Evolutionary conservation across 2,797 vertebrate genomes (phyloP).

Genomic region (Pelochelys cantorii): DNA sequence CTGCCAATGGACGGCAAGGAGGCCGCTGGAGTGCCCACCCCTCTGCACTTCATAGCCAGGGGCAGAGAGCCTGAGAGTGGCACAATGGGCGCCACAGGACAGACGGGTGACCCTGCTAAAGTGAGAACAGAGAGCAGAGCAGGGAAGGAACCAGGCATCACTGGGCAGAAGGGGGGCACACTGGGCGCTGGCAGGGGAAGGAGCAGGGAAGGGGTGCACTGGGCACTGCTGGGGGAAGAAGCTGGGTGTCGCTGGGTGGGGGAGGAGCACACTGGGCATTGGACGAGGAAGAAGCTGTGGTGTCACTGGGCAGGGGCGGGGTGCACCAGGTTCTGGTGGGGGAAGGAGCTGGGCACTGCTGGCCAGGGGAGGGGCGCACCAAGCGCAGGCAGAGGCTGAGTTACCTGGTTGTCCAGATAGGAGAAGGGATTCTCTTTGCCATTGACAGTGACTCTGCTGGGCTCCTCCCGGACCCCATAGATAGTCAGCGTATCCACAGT

Average conservation of each 20-base stretch:
- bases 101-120: no score
- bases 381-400: fast-evolving
- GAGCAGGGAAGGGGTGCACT: neutral
- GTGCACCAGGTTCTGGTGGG: no score
- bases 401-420: constrained; percentile 86
- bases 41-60: neutral
- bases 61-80: neutral
- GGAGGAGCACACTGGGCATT: fast-evolving
- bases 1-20: no score
- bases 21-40: neutral
- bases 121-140: no score
- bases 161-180: no score
- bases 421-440: constrained; percentile 82
- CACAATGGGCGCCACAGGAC: neutral
- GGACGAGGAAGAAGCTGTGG: no score
- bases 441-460: constrained; percentile 84
- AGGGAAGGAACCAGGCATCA: no score
- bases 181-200: neutral
- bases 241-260: fast-evolving
- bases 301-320: no score
- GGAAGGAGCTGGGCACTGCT: neutral
- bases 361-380: neutral
- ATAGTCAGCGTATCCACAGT: constrained; percentile 81
- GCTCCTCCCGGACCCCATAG: constrained; percentile 84
- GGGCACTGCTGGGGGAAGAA: fast-evolving